Base-by-base conservation (phyloP, 1,140 invertebrate species). In the Calephelis nemesis region DNA sequence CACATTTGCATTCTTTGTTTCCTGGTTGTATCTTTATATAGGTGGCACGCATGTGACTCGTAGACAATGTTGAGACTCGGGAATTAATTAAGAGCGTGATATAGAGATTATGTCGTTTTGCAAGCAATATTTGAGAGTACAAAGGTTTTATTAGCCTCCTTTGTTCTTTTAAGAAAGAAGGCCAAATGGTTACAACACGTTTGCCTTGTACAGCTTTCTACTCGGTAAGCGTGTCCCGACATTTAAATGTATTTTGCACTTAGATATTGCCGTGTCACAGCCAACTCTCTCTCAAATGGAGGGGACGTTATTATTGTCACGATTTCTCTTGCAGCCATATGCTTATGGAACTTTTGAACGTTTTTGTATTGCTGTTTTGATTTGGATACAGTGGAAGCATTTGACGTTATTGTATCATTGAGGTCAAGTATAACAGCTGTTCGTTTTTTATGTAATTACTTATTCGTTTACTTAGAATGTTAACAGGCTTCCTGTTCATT, bases 171-270 rank as follows among this genome's bases (percentile, higher is more conserved):
- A 79, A 81, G 84, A 90, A 90, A 90, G 85, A 90, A 89, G 87
- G 87, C 83, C 86, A 82, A 67, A 74, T 70, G 75, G 79, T 90
- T 90, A 85, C 89, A 88, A 89, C 86, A 89, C 78, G 84, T 72
- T 89, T 79, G 89, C 89, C 85, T 89, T 90, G 86, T 81, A 70
- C 84, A 85, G 86, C 89, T 91, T 91, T 91, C 89, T 91, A 91
- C 83, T 90, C 79, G 71, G 83, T 77, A 74, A 88, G 83, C 87
- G 85, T 89, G 88, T 90, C 81, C 84, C 87, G 85, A 87, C 86
- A 88, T 88, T 90, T 88, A 90, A 91, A 90, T 89, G 87, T 84
- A 83, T 88, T 91, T 91, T 74, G 75, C 86, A 85, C 85, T 88
- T 85, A 85, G 82, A 83, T 77, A 79, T 79, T 76, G 74, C 71